Conservation (phyloP, 2,797 vertebrate species). For the Phrynocephalus guinanensis region DNA sequence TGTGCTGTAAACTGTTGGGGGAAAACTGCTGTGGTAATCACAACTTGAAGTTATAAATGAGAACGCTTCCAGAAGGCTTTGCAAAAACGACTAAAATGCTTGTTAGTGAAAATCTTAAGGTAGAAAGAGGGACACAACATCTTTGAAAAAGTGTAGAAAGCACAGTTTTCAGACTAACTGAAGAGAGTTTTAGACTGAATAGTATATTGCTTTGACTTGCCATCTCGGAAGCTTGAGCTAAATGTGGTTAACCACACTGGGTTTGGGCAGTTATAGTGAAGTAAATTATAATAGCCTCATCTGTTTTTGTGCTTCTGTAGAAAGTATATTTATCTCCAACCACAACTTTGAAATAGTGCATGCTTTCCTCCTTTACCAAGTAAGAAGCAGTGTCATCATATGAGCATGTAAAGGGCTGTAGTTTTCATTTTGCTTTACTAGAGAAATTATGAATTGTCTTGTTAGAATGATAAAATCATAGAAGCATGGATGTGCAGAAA, state of each 20-base stretch:
- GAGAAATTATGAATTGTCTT: not conserved
- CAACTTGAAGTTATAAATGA: not conserved
- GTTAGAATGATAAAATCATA: not conserved
- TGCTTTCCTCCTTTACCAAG: not conserved
- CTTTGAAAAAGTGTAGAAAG: not conserved
- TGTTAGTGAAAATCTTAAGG: not conserved
- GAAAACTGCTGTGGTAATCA: not conserved
- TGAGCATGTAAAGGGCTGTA: not conserved
- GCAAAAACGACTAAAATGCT: not conserved
- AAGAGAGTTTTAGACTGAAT: constrained; percentile 32
- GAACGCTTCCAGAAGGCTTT: not conserved
- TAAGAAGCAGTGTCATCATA: not conserved
- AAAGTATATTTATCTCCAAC: not conserved
- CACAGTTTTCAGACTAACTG: not conserved
- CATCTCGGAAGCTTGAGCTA: constrained; percentile 27
- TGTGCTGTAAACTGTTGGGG: not conserved
- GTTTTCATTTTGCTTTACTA: not conserved
- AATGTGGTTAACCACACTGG: constrained; percentile 23
- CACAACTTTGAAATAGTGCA: not conserved
- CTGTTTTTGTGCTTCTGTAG: not conserved
- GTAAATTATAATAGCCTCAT: not conserved
- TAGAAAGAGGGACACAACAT: not conserved
- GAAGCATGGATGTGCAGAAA: not conserved
- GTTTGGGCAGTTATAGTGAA: not conserved
- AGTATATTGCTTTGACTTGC: constrained; percentile 39